A percentile compares a stretch with the other conserved stretches of the same genome.
Conservation (phyloP, 2,797 vertebrate species). For the Lemur catta region DNA sequence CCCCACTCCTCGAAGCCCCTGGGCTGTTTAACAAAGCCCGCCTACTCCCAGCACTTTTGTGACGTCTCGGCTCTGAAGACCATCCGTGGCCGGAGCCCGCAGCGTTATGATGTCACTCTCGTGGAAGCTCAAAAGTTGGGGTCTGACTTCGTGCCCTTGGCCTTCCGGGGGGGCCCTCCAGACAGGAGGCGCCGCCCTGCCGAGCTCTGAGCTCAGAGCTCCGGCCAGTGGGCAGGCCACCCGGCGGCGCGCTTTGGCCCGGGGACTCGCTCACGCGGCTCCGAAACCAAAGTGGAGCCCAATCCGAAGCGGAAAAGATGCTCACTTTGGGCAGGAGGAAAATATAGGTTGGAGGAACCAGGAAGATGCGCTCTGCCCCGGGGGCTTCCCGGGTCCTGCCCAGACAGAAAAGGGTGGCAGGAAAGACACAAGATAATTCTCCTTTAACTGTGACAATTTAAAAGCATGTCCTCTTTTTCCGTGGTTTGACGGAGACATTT, state of each 20-base stretch:
- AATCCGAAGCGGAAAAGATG: accelerated
- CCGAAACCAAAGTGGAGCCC: not conserved
- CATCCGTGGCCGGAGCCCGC: not conserved
- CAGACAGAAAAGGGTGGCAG: not conserved
- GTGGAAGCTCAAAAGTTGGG: not conserved
- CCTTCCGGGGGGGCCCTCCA: not conserved
- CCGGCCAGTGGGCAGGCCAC: not conserved
- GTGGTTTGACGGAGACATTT: not conserved
- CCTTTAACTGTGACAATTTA: not conserved
- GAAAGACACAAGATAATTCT: not conserved
- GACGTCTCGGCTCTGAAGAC: not conserved
- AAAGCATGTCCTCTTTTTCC: not conserved
- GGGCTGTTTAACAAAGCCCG: not conserved
- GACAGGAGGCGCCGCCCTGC: accelerated
- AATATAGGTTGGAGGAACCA: not conserved
- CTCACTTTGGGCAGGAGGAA: not conserved
- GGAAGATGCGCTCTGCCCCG: accelerated
- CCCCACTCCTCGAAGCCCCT: accelerated
- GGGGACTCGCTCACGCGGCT: not conserved
- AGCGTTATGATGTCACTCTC: not conserved
- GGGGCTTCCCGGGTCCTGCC: not conserved
- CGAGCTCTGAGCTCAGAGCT: not conserved
- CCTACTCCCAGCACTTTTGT: not conserved
- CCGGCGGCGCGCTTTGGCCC: accelerated
- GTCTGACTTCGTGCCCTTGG: not conserved